Evolutionary conservation across 2,113 vertebrate species (phyloP).

Genomic region (Zapornia atra): DNA sequence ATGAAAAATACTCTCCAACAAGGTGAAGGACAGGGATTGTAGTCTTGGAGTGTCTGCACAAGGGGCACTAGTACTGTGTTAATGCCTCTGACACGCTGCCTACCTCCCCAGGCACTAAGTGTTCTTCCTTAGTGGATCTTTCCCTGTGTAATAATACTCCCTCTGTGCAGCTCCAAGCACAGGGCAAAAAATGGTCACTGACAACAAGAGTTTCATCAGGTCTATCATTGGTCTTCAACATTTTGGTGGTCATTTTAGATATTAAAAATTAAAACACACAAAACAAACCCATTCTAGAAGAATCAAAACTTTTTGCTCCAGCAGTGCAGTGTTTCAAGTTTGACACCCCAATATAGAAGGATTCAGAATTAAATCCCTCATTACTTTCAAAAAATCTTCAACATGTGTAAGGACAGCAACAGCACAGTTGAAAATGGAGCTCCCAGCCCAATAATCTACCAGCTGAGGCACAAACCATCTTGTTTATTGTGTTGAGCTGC

Average conservation of each 20-base stretch:
- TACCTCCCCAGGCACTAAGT: neutral
- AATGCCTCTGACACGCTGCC: neutral
- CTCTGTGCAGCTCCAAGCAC: neutral
- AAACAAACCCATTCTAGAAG: neutral
- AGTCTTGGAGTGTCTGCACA: neutral
- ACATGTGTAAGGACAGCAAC: neutral
- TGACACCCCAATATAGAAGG: neutral
- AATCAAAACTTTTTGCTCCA: neutral
- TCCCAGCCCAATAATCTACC: neutral
- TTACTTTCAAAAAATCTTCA: neutral
- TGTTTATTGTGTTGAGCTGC: neutral
- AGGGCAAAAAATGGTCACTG: neutral
- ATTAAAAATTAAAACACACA: neutral
- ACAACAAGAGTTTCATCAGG: neutral
- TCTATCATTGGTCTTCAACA: neutral
- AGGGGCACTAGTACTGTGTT: neutral
- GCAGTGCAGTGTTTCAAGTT: neutral
- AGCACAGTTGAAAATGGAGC: neutral
- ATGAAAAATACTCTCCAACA: neutral
- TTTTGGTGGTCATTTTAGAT: neutral
- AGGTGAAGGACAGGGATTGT: neutral
- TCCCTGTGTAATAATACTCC: neutral
- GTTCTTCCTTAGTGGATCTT: neutral
- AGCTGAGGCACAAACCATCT: neutral
- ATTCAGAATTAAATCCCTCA: neutral